Conservation (phyloP, 2,888 invertebrate genomes). For the Theretra japonica region DNA sequence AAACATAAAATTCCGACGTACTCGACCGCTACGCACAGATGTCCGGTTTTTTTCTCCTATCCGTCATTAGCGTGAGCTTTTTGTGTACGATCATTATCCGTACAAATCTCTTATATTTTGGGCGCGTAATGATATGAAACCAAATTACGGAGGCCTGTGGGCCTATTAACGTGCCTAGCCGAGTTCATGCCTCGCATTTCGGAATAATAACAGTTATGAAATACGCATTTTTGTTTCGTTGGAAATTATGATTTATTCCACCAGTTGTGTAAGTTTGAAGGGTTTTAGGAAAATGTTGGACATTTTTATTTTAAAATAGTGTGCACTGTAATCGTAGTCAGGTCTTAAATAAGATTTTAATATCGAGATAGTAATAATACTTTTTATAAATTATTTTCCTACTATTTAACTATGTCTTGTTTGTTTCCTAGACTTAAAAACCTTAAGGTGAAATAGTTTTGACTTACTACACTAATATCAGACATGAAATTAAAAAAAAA, state of each 20-base stretch:
- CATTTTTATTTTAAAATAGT: no score
- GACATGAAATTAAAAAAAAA: no score
- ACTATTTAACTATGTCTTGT: no score
- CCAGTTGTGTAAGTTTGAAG: neutral
- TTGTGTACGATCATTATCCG: constrained; percentile 70
- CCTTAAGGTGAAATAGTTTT: no score
- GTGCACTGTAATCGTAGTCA: no score
- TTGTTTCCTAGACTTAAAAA: no score
- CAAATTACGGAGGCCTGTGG: constrained; percentile 75
- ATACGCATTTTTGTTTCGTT: constrained; percentile 22
- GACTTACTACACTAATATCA: no score
- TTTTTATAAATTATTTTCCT: no score
- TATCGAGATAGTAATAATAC: no score
- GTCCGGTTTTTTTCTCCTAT: constrained; percentile 56
- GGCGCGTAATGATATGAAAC: constrained; percentile 76
- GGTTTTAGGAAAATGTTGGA: no score
- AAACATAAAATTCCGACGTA: constrained; percentile 29
- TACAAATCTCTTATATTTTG: constrained; percentile 62
- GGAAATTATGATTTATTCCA: constrained; percentile 11
- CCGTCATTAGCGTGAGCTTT: constrained; percentile 67
- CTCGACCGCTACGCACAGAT: constrained; percentile 63
- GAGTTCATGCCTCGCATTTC: constrained; percentile 63
- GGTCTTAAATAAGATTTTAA: no score
- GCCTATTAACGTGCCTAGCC: constrained; percentile 79
- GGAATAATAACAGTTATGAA: constrained; percentile 24